Base-by-base conservation (phyloP, 2,113 vertebrate species). In the Sigmodon hispidus region DNA sequence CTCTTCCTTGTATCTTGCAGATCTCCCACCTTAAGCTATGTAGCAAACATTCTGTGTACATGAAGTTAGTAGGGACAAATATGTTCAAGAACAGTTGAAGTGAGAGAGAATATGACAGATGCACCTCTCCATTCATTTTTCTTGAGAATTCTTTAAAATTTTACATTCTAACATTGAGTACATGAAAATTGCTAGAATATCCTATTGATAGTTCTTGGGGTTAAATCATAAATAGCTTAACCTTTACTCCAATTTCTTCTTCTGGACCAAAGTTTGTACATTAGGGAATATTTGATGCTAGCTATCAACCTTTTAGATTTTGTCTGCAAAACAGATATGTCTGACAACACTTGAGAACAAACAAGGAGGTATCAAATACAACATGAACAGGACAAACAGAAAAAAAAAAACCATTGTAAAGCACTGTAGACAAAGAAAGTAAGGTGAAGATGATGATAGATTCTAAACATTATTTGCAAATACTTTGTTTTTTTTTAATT, bases 211-310 rank as follows among this genome's bases (percentile, higher is more conserved):
- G 52, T 7, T 84, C 19, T 43, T 67, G 45, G 50, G 52, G 11
- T 76, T 93, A 96, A 50, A 89, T 91, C 63, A 93, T 36, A 85
- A 91, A 94, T 63, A 72, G 4, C 29, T 92, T 96, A n/a, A 73
- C 77, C 31, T 96, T 59, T 79, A 83, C 5, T 1, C 26, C 24
- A 61, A 50, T 93, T 96, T 95, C 40, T 61, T 92, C 94, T 97
- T 50, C n/a, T 87, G 36, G 5, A 48, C 88, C 17, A 93, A 11
- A 59, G 10, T 93, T 94, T 13, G 17, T 87, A 10, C 52, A 40
- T 72, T 85, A 52, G 40, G 61, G 2, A 43, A 2, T 81, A 86
- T 93, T 45, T 77, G 80, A 80, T 90, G 50, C 77, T 80, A n/a
- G 59, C 45, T 61, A 21, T 21, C 88, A 93, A 15, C 24, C 57